These are phyloP conservation scores for Troides oblongomaculatus DNA, from an alignment of 2,888 invertebrate genomes.

Conservation along the genomic window DNA sequence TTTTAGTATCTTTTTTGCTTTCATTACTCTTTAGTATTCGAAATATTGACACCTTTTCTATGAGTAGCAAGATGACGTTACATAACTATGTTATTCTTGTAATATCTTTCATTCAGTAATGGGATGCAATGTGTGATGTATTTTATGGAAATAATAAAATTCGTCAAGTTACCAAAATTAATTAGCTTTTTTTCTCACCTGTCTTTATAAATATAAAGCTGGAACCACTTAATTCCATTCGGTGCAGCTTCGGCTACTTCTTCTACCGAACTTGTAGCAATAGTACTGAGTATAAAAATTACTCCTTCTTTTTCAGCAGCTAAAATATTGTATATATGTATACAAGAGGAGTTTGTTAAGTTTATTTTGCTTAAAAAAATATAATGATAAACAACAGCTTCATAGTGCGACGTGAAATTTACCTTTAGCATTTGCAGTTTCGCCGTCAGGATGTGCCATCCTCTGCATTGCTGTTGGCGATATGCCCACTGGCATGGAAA, in stretches of 20 bases:
- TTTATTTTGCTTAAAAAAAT: neutral
- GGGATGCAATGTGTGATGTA: neutral
- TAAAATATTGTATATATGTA: conserved; percentile 44
- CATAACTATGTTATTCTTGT: neutral
- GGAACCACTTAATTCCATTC: conserved; percentile 90
- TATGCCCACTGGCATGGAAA: conserved; percentile 87
- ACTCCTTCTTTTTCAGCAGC: conserved; percentile 89
- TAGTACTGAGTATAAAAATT: conserved; percentile 90
- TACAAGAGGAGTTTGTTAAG: neutral
- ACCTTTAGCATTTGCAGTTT: conserved; percentile 88
- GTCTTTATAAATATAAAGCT: conserved; percentile 93
- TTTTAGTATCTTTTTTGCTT: too few species aligned
- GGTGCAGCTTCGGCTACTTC: conserved; percentile 90
- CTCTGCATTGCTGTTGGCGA: conserved; percentile 93
- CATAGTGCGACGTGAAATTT: conserved; percentile 24
- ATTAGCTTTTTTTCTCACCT: conserved; percentile 68
- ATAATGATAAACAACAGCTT: neutral
- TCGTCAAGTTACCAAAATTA: neutral
- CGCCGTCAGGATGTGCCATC: conserved; percentile 92
- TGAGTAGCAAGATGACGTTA: too few species aligned
- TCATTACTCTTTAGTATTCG: too few species aligned
- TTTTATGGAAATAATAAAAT: neutral
- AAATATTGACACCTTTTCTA: too few species aligned
- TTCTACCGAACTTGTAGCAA: conserved; percentile 92
- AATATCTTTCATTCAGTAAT: neutral